Evolutionary conservation across 2,888 invertebrate species (phyloP), one percentile per base, ranked within the genome.

Genomic region (Beris morrisii): DNA sequence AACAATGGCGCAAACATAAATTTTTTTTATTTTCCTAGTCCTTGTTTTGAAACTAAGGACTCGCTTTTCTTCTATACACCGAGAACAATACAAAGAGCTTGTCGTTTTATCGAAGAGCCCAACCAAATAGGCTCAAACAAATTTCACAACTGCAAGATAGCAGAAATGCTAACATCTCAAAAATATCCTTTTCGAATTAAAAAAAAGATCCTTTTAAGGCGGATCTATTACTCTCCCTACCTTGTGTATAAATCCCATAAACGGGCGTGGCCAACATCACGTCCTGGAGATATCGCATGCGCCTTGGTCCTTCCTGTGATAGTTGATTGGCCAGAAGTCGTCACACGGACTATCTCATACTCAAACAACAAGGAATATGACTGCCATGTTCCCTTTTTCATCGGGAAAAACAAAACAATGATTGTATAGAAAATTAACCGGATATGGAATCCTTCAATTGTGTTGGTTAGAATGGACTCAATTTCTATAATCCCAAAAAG

Each of bases 91-190:
- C 5, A 52, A 38, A 13, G 43, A 38, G 38, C 22, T 61, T 38
- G 61, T 61, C 61, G 50, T 61, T 61, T 50, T 31, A 58, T 58
- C 59, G 48, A 13, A 30, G 54, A 65, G 38, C 58, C 69, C 69
- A 76, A 74, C 76, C 76, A 77, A 78, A 76, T 78, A 76, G 75
- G 75, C 74, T 77, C 75, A 77, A 77, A 79, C 76, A 77, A 76
- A 79, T 79, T 79, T 79, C 76, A 78, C 77, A 76, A 78, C 79
- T 78, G 78, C 76, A 78, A 28, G 64, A 32, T 38, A 64, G 43
- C n/a, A 44, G 58, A 46, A 45, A 43, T 32, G 38, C 61, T 50
- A 61, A 50, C 50, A 22, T 22, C 22, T 61, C 43, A 28, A 22
- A 52, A 61, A 50, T 61, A 50, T n/a, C 45, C 52, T 52, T 52